Evolutionary conservation across 1,140 invertebrate species (phyloP), one percentile per base, ranked within the genome.

Genomic region (Lordiphosa collinella): DNA sequence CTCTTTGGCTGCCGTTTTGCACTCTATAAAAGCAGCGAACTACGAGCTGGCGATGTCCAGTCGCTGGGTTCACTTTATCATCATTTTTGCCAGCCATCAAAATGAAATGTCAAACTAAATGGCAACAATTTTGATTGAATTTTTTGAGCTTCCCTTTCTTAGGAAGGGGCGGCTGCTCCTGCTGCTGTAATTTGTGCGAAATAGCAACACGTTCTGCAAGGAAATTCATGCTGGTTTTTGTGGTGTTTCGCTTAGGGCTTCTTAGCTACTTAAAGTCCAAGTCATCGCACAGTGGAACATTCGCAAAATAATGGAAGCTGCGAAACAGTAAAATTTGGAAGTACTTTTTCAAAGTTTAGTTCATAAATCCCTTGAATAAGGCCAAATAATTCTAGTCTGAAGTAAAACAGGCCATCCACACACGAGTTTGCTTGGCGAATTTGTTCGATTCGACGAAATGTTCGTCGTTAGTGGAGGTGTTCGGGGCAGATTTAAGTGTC

Each of bases 61-160:
- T 54, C 44, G 44, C 59, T 53, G 61, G 58, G 54, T 47, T 41
- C 72, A 82, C 78, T 82, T 82, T 63, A 82, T 82, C 78, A 82
- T 82, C 67, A 84, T 78, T 78, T 76, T 54, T 43, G 56, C 34
- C 16, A 34, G 41, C 78, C 78, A 82, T 78, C 78, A 78, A 78
- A 84, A 78, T 72, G 78, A 82, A 82, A 82, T 82, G 78, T 84
- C 78, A 82, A 82, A 82, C 78, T 80, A 80, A 82, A 82, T 82
- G 78, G 78, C 78, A 82, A 82, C 78, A 82, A 82, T 84, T 82
- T 82, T 82, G 71, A 82, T 82, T 82, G 78, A 82, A 82, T 76
- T 78, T 82, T 80, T 76, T 61, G 64, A 50, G 46, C 53, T 43
- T 36, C 40, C 37, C 16, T 50, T 64, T 18, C 13, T 49, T 12